These are phyloP conservation scores for Marcusenius ussheri DNA, from an alignment of 2,113 vertebrate species.

Conservation along the genomic window DNA sequence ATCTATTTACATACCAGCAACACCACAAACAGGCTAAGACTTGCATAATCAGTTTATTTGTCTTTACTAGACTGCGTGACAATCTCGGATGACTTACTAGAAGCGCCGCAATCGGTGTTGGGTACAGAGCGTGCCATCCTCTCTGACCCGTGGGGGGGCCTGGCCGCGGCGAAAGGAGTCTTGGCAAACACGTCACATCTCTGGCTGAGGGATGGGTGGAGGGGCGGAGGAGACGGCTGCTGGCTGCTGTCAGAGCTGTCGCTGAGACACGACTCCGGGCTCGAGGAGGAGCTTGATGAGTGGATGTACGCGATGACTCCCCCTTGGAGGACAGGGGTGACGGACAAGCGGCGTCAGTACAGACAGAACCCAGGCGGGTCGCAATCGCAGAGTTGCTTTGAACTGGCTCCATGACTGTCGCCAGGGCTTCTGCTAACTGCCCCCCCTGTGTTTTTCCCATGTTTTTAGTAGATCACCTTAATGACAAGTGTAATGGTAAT, in stretches of 20 bases:
- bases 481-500: neutral
- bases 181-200: constrained; percentile 51
- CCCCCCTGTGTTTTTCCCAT: neutral
- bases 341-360: neutral
- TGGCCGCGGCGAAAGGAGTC: constrained; percentile 24
- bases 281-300: constrained; percentile 81
- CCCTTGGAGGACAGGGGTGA: constrained; percentile 51
- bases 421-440: neutral
- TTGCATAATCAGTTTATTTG: neutral
- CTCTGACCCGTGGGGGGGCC: constrained; percentile 57
- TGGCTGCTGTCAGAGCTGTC: constrained; percentile 75
- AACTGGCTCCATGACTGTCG: neutral
- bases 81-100: constrained; percentile 67
- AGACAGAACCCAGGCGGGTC: neutral
- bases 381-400: neutral
- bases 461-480: neutral
- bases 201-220: constrained; percentile 71
- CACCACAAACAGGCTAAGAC: neutral
- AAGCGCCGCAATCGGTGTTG: constrained; percentile 72
- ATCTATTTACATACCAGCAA: neutral
- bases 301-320: constrained; percentile 93
- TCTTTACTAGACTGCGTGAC: neutral
- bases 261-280: constrained; percentile 80
- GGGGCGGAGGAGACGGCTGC: constrained; percentile 71
- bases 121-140: constrained; percentile 61